These are phyloP conservation scores for Haemorhous mexicanus DNA, from an alignment of 2,113 vertebrate genomes.

Conservation along the genomic window DNA sequence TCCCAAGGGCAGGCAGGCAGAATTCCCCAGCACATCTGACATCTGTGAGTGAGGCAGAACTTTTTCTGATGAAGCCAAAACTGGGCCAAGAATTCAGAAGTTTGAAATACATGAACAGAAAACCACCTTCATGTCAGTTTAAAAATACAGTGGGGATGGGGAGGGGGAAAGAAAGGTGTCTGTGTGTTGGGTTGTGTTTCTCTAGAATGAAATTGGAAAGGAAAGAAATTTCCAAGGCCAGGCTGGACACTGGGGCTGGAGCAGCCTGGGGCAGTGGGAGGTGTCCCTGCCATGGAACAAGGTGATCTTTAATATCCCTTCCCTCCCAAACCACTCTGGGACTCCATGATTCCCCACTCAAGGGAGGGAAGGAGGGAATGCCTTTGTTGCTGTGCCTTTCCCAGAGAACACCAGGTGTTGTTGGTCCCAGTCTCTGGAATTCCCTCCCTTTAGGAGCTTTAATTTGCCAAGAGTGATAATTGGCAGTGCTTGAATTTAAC, in stretches of 20 bases:
- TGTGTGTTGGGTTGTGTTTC: no score
- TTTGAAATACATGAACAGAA: no score
- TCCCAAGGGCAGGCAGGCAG: no score
- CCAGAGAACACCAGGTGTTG: not conserved
- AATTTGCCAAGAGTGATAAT: not conserved
- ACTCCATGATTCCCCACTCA: not conserved
- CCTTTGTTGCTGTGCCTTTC: not conserved
- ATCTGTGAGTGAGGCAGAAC: no score
- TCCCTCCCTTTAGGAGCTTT: not conserved
- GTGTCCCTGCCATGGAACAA: not conserved
- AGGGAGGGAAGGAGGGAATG: not conserved
- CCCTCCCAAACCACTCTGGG: rapidly evolving
- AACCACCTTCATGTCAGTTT: no score
- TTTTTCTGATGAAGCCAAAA: no score
- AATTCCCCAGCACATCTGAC: no score
- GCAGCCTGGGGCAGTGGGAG: not conserved
- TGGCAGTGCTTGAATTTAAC: not conserved
- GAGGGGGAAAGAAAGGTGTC: no score
- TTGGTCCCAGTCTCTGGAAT: not conserved
- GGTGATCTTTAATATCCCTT: rapidly evolving
- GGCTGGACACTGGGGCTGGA: not conserved
- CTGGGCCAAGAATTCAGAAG: no score
- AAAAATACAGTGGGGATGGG: no score
- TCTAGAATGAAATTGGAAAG: no score
- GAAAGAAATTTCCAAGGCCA: no score